Conservation (phyloP, 2,797 vertebrate genomes). For the Thunnus albacares region DNA sequence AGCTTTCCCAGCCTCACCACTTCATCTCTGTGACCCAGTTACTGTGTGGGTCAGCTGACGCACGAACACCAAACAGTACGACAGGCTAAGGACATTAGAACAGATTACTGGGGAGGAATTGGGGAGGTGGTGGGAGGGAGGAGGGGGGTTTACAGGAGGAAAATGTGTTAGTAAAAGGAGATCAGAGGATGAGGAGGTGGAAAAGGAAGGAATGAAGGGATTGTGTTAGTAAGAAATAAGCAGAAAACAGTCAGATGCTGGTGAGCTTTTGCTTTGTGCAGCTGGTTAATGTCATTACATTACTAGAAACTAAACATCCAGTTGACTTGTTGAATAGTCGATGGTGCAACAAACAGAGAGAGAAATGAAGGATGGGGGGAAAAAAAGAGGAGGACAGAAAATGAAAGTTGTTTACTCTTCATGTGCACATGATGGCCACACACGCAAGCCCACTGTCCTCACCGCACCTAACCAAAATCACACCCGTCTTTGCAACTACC, state of each 20-base stretch:
- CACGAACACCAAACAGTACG: constrained; percentile 59
- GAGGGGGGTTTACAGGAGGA: neutral
- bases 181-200: constrained; percentile 19
- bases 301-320: constrained; percentile 8
- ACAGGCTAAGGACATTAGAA: constrained; percentile 69
- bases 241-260: constrained; percentile 2
- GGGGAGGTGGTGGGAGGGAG: constrained; percentile 23
- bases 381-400: constrained; percentile 13
- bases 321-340: neutral
- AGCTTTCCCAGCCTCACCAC: constrained; percentile 39
- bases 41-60: constrained; percentile 75
- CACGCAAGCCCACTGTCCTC: constrained; percentile 41
- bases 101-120: constrained; percentile 70
- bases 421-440: constrained; percentile 52
- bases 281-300: neutral
- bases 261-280: neutral
- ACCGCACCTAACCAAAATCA: constrained; percentile 10
- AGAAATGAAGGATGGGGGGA: neutral
- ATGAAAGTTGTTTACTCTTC: constrained; percentile 63
- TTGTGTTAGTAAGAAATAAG: neutral
- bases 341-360: neutral
- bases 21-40: constrained; percentile 77
- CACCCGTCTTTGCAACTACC: neutral
- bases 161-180: constrained; percentile 31
- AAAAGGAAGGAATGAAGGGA: neutral